Evolutionary conservation across 2,797 vertebrate genomes (phyloP), one percentile per base, ranked within the genome.

Genomic region (Neosilurus hyrtlii): DNA sequence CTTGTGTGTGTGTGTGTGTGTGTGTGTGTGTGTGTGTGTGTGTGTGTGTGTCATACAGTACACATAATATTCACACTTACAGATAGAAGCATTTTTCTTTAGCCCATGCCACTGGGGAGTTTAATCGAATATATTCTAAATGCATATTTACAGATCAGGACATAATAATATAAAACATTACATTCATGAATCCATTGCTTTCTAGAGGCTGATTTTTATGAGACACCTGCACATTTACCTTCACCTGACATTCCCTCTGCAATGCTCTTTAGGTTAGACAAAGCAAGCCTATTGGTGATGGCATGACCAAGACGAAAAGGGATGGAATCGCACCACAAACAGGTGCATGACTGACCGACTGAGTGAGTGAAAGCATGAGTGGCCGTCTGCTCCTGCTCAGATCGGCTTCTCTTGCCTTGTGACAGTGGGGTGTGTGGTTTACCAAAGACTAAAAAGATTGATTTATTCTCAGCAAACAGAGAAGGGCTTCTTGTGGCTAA

Each of bases 391-490:
- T 84, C 65, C 61, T 43, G 66, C 86, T 75, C 84, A 43, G 83
- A 88, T 87, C 78, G 74, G 84, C 84, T 84, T 37, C 74, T 79
- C 83, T 85, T 82, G 86, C 85, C 86, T 84, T 87, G 86, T 87
- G 82, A 80, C 81, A 82, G 84, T 88, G 87, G 83, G 87, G 84
- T 88, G 86, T 88, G 87, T 84, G 84, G 84, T 88, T 88, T 88
- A 88, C 86, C 87, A 87, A 88, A 88, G 83, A 81, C 86, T 88
- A 82, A 88, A 88, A 86, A 85, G 87, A 88, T 87, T 87, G 88
- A 88, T 88, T 87, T 88, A 87, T 87, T 86, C 87, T 86, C 84
- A 61, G 87, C 85, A 88, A 88, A 88, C 89, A 85, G 86, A 89
- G 85, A 88, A 87, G 88, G 88, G 86, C 78, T 89, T 88, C 89